phyloP scores from a whole-genome alignment of 2,888 invertebrate species.

The Hofmannophila pseudospretella region DNA sequence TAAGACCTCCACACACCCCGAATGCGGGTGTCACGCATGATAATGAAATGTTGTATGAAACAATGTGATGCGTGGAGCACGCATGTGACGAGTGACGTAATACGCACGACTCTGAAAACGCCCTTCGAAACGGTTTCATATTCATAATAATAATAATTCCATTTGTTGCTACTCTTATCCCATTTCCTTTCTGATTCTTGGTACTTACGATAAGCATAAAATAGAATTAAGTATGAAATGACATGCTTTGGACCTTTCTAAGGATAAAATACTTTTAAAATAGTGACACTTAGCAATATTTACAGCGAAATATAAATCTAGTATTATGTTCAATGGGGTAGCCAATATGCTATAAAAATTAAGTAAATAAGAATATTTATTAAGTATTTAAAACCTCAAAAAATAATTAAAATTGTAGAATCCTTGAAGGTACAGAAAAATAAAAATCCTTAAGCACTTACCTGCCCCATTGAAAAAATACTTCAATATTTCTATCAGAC shows the following conservation, averaged over 20 bases:
- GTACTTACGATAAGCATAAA: too few relatives aligned
- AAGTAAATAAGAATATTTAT: neutral
- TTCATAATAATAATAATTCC: too few relatives aligned
- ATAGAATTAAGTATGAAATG: constrained; percentile 19
- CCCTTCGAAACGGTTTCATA: too few relatives aligned
- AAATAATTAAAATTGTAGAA: neutral
- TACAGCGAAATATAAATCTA: constrained; percentile 38
- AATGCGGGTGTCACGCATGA: too few relatives aligned
- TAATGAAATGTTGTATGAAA: too few relatives aligned
- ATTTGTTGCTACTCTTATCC: too few relatives aligned
- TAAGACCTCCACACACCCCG: too few relatives aligned
- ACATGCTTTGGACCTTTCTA: constrained; percentile 40
- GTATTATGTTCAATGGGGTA: constrained; percentile 16
- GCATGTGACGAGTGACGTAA: too few relatives aligned
- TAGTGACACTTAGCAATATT: constrained; percentile 30
- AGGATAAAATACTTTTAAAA: constrained; percentile 30
- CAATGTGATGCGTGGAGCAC: too few relatives aligned
- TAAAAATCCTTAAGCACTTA: neutral
- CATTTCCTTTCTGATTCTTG: too few relatives aligned
- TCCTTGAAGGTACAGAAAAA: neutral
- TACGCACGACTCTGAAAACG: too few relatives aligned
- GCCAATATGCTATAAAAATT: constrained; percentile 8
- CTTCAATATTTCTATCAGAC: too few relatives aligned
- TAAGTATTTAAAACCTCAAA: neutral
- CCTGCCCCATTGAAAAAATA: neutral